Evolutionary conservation across 2,797 vertebrate species (phyloP), one percentile per base, ranked within the genome.

Genomic region (Crenichthys baileyi): DNA sequence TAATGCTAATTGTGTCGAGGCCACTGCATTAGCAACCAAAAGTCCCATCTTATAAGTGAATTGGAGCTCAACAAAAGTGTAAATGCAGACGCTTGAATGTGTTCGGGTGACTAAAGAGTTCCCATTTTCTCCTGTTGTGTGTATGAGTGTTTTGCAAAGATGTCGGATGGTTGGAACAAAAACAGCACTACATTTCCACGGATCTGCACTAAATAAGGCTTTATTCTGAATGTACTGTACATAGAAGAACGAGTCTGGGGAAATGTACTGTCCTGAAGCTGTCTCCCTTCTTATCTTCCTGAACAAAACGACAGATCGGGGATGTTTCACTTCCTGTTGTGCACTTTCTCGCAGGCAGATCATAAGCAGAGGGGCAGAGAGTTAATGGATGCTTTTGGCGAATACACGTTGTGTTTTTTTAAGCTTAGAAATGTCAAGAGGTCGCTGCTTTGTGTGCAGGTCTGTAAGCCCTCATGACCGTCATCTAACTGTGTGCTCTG

Each of bases 141-240:
- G 53, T 83, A 58, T 72, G 77, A 79, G 70, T 75, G 76, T 77
- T 78, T 82, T 73, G 74, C 72, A 72, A 89, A 87, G 80, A 81
- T 70, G 51, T 84, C 81, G 78, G 70, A 83, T 58, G 79, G 81
- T 83, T 77, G 50, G 50, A 89, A 90, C 53, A 84, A 76, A 79
- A 83, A 82, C 78, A 73, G 87, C 87, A 90, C 90, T 89, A 86
- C 72, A 61, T 88, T 88, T 85, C 74, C 81, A 92, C 90, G 87
- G 90, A 91, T 90, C 93, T 93, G 92, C 94, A 94, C 94, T 93
- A 92, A 93, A 89, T 73, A 90, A 92, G 88, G 90, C 92, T 94
- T 95, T 93, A 94, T 91, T 90, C 85, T 92, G 94, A 95, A 94
- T 95, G 94, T 95, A 95, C 61, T 94, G 91, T 94, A 93, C 83